Percentiles rank a stretch among this genome's conserved stretches.
Evolutionary conservation across 2,888 invertebrate species (phyloP).

Genomic region (Deilephila porcellus): DNA sequence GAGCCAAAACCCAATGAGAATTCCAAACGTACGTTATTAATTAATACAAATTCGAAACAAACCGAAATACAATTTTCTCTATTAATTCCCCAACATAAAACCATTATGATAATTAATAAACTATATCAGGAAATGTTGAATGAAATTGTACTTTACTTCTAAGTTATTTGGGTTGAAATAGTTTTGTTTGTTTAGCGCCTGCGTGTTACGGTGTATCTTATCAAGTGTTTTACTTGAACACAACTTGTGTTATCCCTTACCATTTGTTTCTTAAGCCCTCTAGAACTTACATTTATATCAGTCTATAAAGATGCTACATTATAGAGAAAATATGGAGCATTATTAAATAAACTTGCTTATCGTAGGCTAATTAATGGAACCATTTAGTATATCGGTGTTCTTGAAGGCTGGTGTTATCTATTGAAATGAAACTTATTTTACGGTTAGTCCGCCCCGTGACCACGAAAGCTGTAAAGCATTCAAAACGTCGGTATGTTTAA

Average conservation of each 20-base stretch:
- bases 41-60: background rate
- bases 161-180: conserved; percentile 12
- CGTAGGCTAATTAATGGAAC: background rate
- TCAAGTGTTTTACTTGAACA: conserved; percentile 28
- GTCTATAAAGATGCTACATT: no score
- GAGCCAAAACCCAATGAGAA: background rate
- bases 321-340: no score
- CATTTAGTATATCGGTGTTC: background rate
- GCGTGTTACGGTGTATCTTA: conserved; percentile 23
- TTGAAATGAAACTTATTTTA: no score
- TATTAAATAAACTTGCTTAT: background rate
- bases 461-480: no score
- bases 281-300: background rate
- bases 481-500: no score
- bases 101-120: conserved; percentile 1
- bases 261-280: conserved; percentile 10
- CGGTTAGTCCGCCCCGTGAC: no score
- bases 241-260: conserved; percentile 20
- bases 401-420: no score
- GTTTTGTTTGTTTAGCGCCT: conserved; percentile 14
- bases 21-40: background rate
- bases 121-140: background rate
- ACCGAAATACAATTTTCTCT: background rate
- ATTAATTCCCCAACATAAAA: conserved; percentile 6
- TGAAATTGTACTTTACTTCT: conserved; percentile 3